Base-by-base conservation (phyloP, 1,140 invertebrate genomes). In the Agrilus planipennis region DNA sequence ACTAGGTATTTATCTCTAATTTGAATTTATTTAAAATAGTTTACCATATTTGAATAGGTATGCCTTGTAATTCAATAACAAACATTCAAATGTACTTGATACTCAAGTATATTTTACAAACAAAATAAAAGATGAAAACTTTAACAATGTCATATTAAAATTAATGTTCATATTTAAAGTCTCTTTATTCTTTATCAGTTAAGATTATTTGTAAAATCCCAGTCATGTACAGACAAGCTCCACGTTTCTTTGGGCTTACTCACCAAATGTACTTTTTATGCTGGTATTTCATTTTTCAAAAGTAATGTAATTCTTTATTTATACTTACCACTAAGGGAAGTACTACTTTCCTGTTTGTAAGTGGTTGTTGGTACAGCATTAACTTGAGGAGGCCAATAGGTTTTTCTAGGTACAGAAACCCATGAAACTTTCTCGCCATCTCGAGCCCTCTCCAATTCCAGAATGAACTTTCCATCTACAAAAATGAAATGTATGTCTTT, bases 321-420 rank as follows among this genome's bases (percentile, higher is more conserved):
- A 49, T 40, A 57, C 61, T 65, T 58, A 77, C 75, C 73, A 60
- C 73, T 76, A 47, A 77, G 68, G 28, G 73, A 76, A 25, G 72
- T 72, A 29, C 71, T 75, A 53, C 72, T 75, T 53, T 76, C 75
- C 55, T 75, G 73, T 41, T 71, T 61, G 52, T 66, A 70, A 4
- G 69, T 63, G 34, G 68, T 68, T n/a, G 70, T 76, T 42, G 75
- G 73, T 48, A 77, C 68, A 27, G 81, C 70, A 44, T 75, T 69
- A 40, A 70, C 69, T 48, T 76, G 72, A 19, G 77, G 81, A 43
- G 84, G 81, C 75, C 84, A 86, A 66, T 83, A 87, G 34, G 82
- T 84, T 64, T 87, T 89, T 50, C 83, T 78, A 37, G 82, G 81
- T 44, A 88, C 84, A 25, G 84, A 84, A 52, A 87, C 81, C 86